Evolutionary conservation across 2,113 vertebrate species (phyloP), one percentile per base, ranked within the genome.

Genomic region (Stomatorhinus ivindoensis): DNA sequence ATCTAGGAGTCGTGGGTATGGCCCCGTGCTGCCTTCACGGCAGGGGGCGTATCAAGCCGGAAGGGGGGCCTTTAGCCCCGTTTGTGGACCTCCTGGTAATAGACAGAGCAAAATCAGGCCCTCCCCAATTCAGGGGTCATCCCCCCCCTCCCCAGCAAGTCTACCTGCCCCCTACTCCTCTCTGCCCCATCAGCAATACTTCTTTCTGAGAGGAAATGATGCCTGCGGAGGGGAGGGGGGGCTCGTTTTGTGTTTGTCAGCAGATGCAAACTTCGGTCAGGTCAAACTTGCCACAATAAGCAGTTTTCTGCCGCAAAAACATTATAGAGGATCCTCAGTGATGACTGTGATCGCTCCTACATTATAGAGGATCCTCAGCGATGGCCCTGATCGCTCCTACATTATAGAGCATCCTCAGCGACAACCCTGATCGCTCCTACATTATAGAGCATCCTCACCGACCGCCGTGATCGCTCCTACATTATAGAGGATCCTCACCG

Each of bases 261-360:
- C 89, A 90, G 48, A 87, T 89, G 83, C 39, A 87, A 87, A 89
- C 61, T 89, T 89, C 10, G 24, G 39, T 87, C 84, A 89, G 42
- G 73, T 87, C 35, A 88, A 90, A 88, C 86, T 61, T 90, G 89
- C 86, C 61, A 51, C 46, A 90, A 90, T 88, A 90, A 88, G 89
- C 86, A 88, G 24, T 89, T 87, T 86, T 55, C 10, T 24, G 19
- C 82, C 50, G 24, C 51, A 85, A 27, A 89, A 87, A 73, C 58
- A 89, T 89, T 86, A 89, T 31, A 86, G 69, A 87, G 58, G 24
- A 47, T 51, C 51, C 6, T n/a, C 21, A 58, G 21, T 11, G 55
- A n/a, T 9, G 55, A 7, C 7, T 21, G 6, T 9, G 55, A n/a
- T 58, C 55, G 1, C 55, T 58, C 55, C 21, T 2, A 58, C 21